A percentile compares a stretch with the other conserved stretches of the same genome.
Conservation (phyloP, 37 sponge, comb jelly and placozoan genomes). For the Haliclona indistincta region DNA sequence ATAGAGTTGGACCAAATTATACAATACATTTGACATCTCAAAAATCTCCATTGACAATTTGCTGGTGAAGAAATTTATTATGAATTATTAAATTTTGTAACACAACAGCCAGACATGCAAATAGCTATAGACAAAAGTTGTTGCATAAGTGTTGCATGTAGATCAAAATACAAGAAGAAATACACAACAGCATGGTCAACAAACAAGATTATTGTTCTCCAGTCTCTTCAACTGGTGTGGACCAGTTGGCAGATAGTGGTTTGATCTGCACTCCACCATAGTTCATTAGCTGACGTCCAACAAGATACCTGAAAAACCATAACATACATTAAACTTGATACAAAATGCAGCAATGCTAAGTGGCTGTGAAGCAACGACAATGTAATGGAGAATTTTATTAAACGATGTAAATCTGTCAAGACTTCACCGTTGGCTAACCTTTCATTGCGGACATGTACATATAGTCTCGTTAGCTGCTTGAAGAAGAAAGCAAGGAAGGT, state of each 20-base stretch:
- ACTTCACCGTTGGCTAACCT: too few species aligned
- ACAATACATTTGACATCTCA: too few species aligned
- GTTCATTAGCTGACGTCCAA: constrained; percentile 86
- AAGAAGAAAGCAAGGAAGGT: constrained; percentile 21
- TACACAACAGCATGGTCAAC: background rate
- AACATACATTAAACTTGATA: background rate
- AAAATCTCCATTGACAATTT: too few species aligned
- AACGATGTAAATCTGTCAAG: too few species aligned
- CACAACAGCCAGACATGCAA: too few species aligned
- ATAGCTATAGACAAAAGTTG: too few species aligned
- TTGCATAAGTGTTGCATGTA: too few species aligned
- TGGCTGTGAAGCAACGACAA: background rate
- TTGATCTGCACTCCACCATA: constrained; percentile 27
- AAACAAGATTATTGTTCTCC: constrained; percentile 28
- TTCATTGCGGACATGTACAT: constrained; percentile 82
- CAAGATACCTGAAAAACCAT: constrained; percentile 69
- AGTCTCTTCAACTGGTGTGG: constrained; percentile 27
- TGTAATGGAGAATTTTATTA: background rate
- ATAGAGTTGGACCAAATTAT: too few species aligned
- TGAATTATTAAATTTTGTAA: too few species aligned
- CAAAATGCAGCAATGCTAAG: too few species aligned
- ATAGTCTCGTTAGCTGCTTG: constrained; percentile 61
- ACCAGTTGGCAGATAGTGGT: background rate
- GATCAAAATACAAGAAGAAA: background rate
- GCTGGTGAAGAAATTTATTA: too few species aligned